Evolutionary conservation across 2,113 vertebrate species (phyloP), one percentile per base, ranked within the genome.

Genomic region (Hucho hucho): DNA sequence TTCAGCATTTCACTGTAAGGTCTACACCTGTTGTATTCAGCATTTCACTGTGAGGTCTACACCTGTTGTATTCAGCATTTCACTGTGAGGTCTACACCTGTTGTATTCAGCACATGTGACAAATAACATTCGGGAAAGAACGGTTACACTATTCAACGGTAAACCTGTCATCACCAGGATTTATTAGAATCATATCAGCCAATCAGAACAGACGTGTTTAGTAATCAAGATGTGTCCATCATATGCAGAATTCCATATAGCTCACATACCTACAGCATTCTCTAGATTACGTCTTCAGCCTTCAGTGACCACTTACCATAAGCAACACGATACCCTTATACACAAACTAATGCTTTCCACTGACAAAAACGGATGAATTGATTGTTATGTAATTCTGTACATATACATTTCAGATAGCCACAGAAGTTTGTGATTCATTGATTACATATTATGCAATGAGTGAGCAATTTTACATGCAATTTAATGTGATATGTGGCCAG

Each of bases 141-240:
- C 37, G 1, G 1, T 53, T 16, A 53, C 49, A 18, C 49, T 53
- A 11, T 43, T 43, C 37, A 43, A 11, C 37, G 0, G 47, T 49
- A 16, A 13, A 13, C 14, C 14, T 49, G 16, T 14, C 14, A 49
- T 49, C 13, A 84, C 88, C 79, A 84, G 87, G 87, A 81, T 90
- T 92, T 91, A 89, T 91, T 92, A 84, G 86, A 53, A 53, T 53
- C 49, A 53, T 53, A 49, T 87, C 86, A 91, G 89, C 85, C 88
- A 89, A 87, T 80, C 83, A 81, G 89, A 90, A 75, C 29, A 77
- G 76, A 82, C 81, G 86, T 84, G 85, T 87, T 83, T n/a, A n/a
- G n/a, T n/a, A n/a, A n/a, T n/a, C n/a, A n/a, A 77, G 76, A 82
- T 80, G 86, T 84, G 85, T 87, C 82, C 79, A 79, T 80, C 1